Evolutionary conservation across 2,797 vertebrate species (phyloP).

Genomic region (Peromyscus nudipes): DNA sequence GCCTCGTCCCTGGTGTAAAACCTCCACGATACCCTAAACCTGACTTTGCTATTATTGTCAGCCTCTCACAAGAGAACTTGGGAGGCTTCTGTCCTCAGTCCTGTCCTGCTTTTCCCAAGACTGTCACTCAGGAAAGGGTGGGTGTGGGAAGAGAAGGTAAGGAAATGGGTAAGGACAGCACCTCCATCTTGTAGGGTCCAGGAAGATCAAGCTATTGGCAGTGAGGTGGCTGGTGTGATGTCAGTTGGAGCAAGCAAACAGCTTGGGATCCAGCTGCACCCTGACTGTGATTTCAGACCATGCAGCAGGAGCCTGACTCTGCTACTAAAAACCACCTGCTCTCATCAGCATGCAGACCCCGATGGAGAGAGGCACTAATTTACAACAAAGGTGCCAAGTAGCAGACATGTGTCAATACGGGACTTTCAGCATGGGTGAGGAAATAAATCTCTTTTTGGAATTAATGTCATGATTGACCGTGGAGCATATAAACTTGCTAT

Average conservation of each 20-base stretch:
- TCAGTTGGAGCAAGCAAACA: neutral
- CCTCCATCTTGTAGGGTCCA: neutral
- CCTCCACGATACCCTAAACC: neutral
- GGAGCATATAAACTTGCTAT: slow-evolving; percentile 49
- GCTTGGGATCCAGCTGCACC: neutral
- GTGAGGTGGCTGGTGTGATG: too few relatives aligned
- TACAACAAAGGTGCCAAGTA: slow-evolving; percentile 42
- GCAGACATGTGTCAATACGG: slow-evolving; percentile 36
- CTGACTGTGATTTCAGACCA: slow-evolving; percentile 29
- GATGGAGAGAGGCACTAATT: slow-evolving; percentile 71
- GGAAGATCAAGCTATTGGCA: neutral
- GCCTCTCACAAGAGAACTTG: neutral
- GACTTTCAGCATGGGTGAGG: slow-evolving; percentile 39
- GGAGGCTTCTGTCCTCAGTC: neutral
- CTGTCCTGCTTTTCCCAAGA: neutral
- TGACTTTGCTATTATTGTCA: neutral
- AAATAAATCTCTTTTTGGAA: slow-evolving; percentile 75
- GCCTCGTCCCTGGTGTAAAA: neutral
- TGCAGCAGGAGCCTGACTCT: slow-evolving; percentile 10
- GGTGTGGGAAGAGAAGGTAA: neutral
- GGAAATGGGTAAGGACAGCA: neutral
- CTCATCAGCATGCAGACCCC: slow-evolving; percentile 73
- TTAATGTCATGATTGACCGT: slow-evolving; percentile 69
- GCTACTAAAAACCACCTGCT: slow-evolving; percentile 54
- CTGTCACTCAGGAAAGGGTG: neutral